Base-by-base conservation (phyloP, 2,797 vertebrate species). In the Hybognathus amarus region DNA sequence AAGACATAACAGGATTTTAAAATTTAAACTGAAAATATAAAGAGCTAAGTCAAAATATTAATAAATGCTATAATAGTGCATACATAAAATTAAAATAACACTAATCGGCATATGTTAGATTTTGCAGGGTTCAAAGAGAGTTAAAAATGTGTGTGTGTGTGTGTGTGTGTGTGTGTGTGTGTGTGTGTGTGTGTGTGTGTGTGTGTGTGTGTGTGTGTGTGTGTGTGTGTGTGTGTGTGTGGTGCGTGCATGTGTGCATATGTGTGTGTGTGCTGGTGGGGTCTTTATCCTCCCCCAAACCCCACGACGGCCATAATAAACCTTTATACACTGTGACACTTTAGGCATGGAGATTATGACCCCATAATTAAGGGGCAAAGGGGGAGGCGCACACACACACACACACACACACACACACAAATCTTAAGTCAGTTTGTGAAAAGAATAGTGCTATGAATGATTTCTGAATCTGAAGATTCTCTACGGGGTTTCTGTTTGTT, bases 321-420 rank as follows among this genome's bases (percentile, higher is more conserved):
- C 91, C 94, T 94, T 95, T 95, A 96, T 94, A 94, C 92, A 94
- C 90, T 95, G 90, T 95, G 94, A 95, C 93, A 92, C 90, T 93
- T 87, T 87, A 88, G 91, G 90, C 89, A 92, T 88, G 87, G 90
- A 93, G 90, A 91, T 90, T 90, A 94, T 96, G 93, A 94, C 91
- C 92, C 90, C n/a, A 59, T 89, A 92, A 92, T 93, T 92, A 89
- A 90, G 92, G 90, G 86, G 80, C 91, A 85, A 86, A 86, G 90
- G 91, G 91, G 90, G 56, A 85, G 67, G 27, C 24, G 40, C 24
- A 7, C 64, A 40, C 47, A 50, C 59, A 76, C 61, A 56, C 22
- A 61, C 18, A 76, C 45, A 61, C 71, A 40, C 36, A 45, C n/a
- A 42, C 61, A 50, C 56, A 74, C 27, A 74, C 61, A 74, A 73